phyloP scores from a whole-genome alignment of 2,888 invertebrate species.

The Tipula vernalis region DNA sequence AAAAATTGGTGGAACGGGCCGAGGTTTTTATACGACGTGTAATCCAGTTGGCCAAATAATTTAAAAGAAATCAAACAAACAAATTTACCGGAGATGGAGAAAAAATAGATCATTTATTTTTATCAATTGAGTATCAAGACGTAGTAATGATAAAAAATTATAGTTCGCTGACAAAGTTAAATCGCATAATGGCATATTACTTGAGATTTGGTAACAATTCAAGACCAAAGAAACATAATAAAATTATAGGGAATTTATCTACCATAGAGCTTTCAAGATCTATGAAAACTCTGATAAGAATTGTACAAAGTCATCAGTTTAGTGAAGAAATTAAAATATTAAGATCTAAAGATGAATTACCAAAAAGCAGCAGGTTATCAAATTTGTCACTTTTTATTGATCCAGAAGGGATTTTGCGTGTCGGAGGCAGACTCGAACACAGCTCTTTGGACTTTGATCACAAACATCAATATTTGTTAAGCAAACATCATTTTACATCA shows the following conservation, averaged over 20 bases:
- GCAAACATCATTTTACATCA: too few species aligned
- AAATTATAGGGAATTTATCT: not conserved
- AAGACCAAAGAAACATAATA: not conserved
- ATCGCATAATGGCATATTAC: not conserved
- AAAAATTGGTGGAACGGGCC: constrained; percentile 8
- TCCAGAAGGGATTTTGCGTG: too few species aligned
- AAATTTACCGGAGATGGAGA: not conserved
- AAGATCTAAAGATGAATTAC: not conserved
- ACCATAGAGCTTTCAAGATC: not conserved
- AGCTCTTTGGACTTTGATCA: too few species aligned
- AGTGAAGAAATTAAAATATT: not conserved
- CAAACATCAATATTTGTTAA: too few species aligned
- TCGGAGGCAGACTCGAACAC: too few species aligned
- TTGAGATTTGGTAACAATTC: too few species aligned
- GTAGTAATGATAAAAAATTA: not conserved
- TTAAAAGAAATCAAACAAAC: not conserved
- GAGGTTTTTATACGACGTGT: not conserved
- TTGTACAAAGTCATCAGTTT: not conserved
- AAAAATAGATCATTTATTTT: too few species aligned
- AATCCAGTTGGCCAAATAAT: not conserved
- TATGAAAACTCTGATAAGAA: not conserved
- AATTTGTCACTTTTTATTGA: too few species aligned
- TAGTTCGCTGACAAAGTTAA: not conserved
- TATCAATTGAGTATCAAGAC: not conserved
- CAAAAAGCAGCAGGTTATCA: not conserved